Evolutionary conservation across 2,888 invertebrate genomes (phyloP), one percentile per base, ranked within the genome.

Genomic region (Euzophera pinguis): DNA sequence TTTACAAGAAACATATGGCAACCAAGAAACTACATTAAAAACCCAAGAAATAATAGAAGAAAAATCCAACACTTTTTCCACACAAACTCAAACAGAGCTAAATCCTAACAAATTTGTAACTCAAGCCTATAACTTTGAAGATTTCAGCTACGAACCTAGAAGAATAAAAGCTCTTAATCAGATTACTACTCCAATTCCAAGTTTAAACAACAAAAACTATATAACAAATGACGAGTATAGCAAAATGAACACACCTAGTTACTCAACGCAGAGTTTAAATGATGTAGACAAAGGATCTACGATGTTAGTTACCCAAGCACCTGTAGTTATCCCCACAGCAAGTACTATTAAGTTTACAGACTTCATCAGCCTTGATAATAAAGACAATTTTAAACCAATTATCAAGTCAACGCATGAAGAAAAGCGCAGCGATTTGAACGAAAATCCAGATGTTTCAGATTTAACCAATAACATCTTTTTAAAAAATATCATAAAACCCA

Each of bases 401-500:
- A 55, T 62, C 32, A 61, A 58, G 42, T 57, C 53, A 49, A 60
- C 56, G 41, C 61, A 59, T 53, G 61, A 65, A 61, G 56, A 61
- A 32, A 54, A 60, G 8, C 53, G 50, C 22, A 54, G 59, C 53
- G 53, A 59, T 53, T 71, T 73, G n/a, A 70, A 73, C 10, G 73
- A 74, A 59, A 53, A 54, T 13, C 69, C 51, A 17, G 60, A 75
- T 13, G 69, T 76, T 62, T 71, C 80, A 16, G 67, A 76, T 13
- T 63, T 90, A 27, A 67, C 72, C 58, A 74, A 78, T 1, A 90
- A 90, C 52, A 75, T 88, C 49, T 90, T 89, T 60, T 62, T 90
- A 13, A 84, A 78, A 67, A 81, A 79, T 58, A 52, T 88, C 39
- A 66, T 83, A n/a, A 75, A 64, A 27, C 56, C 61, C 2, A 65